Evolutionary conservation across 2,888 invertebrate genomes (phyloP).

Genomic region (Drosophila prolongata): DNA sequence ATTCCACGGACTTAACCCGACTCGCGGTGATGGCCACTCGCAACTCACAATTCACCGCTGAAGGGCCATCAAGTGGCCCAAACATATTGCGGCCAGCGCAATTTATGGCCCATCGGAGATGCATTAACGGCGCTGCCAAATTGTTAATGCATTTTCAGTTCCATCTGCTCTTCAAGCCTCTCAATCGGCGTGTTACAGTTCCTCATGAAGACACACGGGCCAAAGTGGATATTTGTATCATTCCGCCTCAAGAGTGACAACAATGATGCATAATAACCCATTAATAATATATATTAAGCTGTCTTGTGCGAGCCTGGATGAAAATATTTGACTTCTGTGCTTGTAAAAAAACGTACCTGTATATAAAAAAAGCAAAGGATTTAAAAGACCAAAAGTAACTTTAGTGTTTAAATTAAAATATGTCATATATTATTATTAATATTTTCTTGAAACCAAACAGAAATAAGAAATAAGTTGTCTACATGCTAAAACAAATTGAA

Average conservation of each 20-base stretch:
- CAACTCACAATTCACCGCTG: slow-evolving; percentile 44
- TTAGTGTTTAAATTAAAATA: too few species aligned
- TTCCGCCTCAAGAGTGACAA: slow-evolving; percentile 18
- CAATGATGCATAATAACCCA: slow-evolving; percentile 21
- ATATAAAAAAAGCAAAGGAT: too few species aligned
- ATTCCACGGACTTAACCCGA: slow-evolving; percentile 17
- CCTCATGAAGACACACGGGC: slow-evolving; percentile 7
- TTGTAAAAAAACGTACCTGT: too few species aligned
- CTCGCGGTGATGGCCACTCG: slow-evolving; percentile 7
- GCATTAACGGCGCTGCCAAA: slow-evolving; percentile 69
- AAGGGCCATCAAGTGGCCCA: slow-evolving; percentile 72
- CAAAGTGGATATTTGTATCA: neutral
- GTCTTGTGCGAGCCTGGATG: too few species aligned
- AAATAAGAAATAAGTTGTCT: too few species aligned
- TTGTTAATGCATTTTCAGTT: slow-evolving; percentile 69
- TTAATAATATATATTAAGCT: neutral
- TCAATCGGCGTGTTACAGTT: slow-evolving; percentile 16
- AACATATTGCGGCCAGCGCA: slow-evolving; percentile 52
- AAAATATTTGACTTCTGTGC: too few species aligned
- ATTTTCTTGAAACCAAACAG: too few species aligned
- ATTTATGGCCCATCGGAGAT: slow-evolving; percentile 75
- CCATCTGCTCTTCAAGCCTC: slow-evolving; percentile 34
- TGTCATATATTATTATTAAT: too few species aligned
- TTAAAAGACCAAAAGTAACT: too few species aligned
- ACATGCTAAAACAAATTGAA: too few species aligned